phyloP scores from a whole-genome alignment of 2,113 vertebrate genomes.

The Paedocypris sp. region DNA sequence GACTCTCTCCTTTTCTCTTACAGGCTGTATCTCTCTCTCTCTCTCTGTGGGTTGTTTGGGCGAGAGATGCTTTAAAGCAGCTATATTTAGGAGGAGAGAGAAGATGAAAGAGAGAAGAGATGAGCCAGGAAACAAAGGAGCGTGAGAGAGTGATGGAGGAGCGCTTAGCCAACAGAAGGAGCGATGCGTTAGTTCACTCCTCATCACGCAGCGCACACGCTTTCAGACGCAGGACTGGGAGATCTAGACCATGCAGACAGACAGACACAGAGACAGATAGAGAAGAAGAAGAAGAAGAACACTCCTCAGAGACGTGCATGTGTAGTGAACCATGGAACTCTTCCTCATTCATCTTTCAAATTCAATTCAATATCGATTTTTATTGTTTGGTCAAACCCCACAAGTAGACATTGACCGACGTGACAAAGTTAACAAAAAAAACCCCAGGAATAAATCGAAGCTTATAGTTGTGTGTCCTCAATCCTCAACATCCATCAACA shows the following conservation, averaged over 20 bases:
- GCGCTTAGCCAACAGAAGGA: too few relatives aligned
- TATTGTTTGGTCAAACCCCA: too few relatives aligned
- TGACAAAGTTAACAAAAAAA: too few relatives aligned
- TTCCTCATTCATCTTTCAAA: constrained; percentile 18
- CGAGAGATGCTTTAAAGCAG: constrained; percentile 53
- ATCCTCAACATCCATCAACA: too few relatives aligned
- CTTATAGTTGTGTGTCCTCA: too few relatives aligned
- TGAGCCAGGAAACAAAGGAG: neutral
- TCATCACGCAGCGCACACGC: too few relatives aligned
- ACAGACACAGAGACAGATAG: constrained; percentile 30
- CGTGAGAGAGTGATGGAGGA: neutral
- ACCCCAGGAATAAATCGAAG: too few relatives aligned
- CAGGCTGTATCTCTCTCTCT: constrained; percentile 50
- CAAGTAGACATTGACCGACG: too few relatives aligned
- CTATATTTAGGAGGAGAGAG: constrained; percentile 55
- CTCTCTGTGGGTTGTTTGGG: constrained; percentile 50
- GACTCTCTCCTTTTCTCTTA: neutral
- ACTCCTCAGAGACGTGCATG: neutral
- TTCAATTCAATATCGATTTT: too few relatives aligned
- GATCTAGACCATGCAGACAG: constrained; percentile 30
- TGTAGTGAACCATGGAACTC: constrained; percentile 25
- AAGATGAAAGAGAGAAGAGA: constrained; percentile 27
- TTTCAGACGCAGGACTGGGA: neutral
- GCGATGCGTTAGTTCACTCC: too few relatives aligned
- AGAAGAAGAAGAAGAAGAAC: constrained; percentile 9